Conservation (phyloP, 2,797 vertebrate species). For the Characodon lateralis region DNA sequence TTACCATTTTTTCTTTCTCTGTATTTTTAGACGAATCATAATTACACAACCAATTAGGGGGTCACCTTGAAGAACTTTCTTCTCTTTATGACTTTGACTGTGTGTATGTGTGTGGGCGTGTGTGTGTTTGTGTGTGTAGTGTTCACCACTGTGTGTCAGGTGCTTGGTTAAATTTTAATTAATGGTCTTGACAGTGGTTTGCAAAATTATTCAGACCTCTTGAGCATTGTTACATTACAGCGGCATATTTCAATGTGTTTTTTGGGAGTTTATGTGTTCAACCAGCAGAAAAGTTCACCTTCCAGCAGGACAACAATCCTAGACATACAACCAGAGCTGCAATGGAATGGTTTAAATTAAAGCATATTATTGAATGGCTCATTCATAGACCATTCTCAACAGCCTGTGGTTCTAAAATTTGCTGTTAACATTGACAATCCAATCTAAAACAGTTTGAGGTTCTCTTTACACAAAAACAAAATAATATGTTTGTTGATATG, state of each 20-base stretch:
- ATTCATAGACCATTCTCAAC: background rate
- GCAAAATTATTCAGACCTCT: background rate
- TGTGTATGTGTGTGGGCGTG: constrained; percentile 10
- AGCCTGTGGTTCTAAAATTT: background rate
- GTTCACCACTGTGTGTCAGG: constrained; percentile 7
- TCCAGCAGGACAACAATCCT: too few relatives aligned
- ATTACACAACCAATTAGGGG: constrained; percentile 80
- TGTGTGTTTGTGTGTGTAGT: background rate
- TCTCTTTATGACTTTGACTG: constrained; percentile 28
- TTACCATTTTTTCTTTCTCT: constrained; percentile 59
- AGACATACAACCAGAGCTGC: too few relatives aligned
- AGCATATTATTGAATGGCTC: background rate
- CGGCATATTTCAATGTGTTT: background rate
- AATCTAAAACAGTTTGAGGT: background rate
- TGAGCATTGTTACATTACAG: background rate
- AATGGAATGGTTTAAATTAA: background rate
- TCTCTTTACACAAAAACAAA: background rate
- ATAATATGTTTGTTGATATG: background rate
- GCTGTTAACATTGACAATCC: background rate
- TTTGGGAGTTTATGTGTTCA: background rate
- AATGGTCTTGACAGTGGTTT: background rate
- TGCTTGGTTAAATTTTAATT: constrained; percentile 18
- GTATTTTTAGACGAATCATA: constrained; percentile 78
- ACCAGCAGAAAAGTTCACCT: background rate
- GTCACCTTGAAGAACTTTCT: constrained; percentile 80